phyloP scores from a whole-genome alignment of 1,140 invertebrate genomes.

The Sycophaga agraensis region DNA sequence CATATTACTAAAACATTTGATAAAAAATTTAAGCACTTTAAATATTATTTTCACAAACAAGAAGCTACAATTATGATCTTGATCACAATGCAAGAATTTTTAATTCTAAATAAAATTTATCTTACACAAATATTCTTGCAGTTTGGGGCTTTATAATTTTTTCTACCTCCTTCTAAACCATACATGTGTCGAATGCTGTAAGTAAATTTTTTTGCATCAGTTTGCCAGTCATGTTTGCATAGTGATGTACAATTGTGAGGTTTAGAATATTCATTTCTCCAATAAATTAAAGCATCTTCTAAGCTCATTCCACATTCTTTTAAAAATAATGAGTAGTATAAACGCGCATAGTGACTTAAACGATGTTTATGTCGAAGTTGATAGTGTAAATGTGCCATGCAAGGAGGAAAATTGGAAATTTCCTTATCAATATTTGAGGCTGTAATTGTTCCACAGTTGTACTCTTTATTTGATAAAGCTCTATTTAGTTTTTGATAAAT shows the following conservation, averaged over 20 bases:
- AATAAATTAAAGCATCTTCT: slow-evolving; percentile 66
- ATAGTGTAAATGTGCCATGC: slow-evolving; percentile 74
- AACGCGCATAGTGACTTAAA: slow-evolving; percentile 71
- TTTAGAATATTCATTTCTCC: slow-evolving; percentile 68
- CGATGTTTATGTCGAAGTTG: slow-evolving; percentile 67
- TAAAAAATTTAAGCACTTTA: not conserved
- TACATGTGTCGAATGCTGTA: slow-evolving; percentile 75
- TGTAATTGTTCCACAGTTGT: slow-evolving; percentile 38
- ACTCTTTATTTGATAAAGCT: slow-evolving; percentile 38
- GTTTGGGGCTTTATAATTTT: slow-evolving; percentile 62
- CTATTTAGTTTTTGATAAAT: slow-evolving; percentile 44
- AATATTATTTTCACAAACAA: no score
- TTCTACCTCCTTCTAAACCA: slow-evolving; percentile 68
- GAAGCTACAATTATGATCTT: no score
- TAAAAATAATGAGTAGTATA: slow-evolving; percentile 69
- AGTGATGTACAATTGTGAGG: slow-evolving; percentile 52
- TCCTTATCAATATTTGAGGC: slow-evolving; percentile 58
- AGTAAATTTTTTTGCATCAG: slow-evolving; percentile 64
- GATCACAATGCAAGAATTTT: no score
- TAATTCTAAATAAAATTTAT: slow-evolving; percentile 22
- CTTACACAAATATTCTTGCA: slow-evolving; percentile 61
- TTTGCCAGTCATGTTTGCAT: slow-evolving; percentile 67
- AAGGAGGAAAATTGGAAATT: slow-evolving; percentile 69
- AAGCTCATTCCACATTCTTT: slow-evolving; percentile 71
- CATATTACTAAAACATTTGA: not conserved